Conservation (phyloP, 2,888 invertebrate species). For the Stegana nigrithorax region DNA sequence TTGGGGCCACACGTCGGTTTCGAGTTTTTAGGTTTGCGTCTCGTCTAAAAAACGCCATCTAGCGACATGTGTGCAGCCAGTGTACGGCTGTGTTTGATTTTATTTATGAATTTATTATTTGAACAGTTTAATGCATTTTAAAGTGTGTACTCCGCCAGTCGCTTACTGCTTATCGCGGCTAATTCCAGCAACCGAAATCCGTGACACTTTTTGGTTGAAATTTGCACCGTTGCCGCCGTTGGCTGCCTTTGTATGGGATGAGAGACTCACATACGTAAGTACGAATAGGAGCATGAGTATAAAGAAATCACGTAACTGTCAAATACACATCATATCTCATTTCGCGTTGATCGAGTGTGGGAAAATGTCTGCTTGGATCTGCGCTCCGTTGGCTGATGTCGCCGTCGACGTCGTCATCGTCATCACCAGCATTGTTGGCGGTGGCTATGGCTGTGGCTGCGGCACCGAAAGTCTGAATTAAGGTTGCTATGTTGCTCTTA, state of each 20-base stretch:
- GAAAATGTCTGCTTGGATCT: conserved; percentile 47
- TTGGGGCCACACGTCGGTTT: too few relatives aligned
- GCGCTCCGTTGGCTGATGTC: background rate
- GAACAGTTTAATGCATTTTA: background rate
- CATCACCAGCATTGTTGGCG: background rate
- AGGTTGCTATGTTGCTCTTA: too few relatives aligned
- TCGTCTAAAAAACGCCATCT: conserved; percentile 48
- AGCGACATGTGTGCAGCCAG: conserved; percentile 24
- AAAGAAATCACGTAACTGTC: conserved; percentile 63
- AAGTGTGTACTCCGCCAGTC: too few relatives aligned
- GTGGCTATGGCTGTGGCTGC: background rate
- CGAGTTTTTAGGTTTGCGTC: conserved; percentile 43
- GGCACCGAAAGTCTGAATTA: background rate
- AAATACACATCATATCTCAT: conserved; percentile 57
- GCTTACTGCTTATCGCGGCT: too few relatives aligned
- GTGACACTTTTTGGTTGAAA: background rate
- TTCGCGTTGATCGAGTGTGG: conserved; percentile 59
- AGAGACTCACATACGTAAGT: too few relatives aligned
- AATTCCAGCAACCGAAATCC: background rate
- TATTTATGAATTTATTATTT: background rate
- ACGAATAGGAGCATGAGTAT: conserved; percentile 30
- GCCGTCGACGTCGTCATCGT: too few relatives aligned
- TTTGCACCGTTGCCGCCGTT: too few relatives aligned
- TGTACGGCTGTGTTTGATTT: background rate
- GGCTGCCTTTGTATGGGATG: too few relatives aligned